Percentiles rank a stretch among this genome's conserved stretches.
phyloP scores from a whole-genome alignment of 2,797 vertebrate genomes.

The Poecilia wingei region DNA sequence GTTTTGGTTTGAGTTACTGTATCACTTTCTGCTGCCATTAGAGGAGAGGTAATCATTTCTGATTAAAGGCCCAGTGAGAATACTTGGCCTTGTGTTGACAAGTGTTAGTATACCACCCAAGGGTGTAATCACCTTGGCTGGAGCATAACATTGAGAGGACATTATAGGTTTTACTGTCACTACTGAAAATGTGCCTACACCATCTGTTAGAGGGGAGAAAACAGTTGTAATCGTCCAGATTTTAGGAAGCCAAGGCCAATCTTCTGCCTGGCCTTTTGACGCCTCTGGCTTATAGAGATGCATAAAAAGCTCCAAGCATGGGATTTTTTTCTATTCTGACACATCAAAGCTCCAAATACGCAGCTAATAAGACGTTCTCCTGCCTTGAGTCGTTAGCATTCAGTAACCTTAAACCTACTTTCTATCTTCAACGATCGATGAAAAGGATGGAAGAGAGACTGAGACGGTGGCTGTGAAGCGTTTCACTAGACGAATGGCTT shows the following conservation, averaged over 20 bases:
- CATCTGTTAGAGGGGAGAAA: conserved; percentile 20
- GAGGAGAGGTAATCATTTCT: conserved; percentile 67
- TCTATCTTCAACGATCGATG: conserved; percentile 33
- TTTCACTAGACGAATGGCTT: conserved; percentile 38
- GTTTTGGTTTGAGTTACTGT: conserved; percentile 16
- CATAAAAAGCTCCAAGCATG: conserved; percentile 60
- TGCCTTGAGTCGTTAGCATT: conserved; percentile 55
- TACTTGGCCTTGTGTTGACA: conserved; percentile 65
- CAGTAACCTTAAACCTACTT: conserved; percentile 53
- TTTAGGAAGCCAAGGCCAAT: conserved; percentile 58
- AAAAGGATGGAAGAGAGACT: conserved; percentile 25
- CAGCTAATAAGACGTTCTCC: conserved; percentile 49
- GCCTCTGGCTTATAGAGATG: conserved; percentile 58
- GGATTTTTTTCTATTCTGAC: conserved; percentile 57
- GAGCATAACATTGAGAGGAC: conserved; percentile 53
- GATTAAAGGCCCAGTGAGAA: conserved; percentile 63
- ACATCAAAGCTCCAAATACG: conserved; percentile 68
- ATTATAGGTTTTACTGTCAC: conserved; percentile 59
- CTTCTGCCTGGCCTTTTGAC: conserved; percentile 58
- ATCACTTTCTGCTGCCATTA: conserved; percentile 56
- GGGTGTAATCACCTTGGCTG: conserved; percentile 73
- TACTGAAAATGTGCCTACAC: conserved; percentile 40
- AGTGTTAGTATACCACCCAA: conserved; percentile 63
- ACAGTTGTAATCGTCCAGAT: conserved; percentile 44
- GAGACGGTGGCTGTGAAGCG: conserved; percentile 32